Base-by-base conservation (phyloP, 2,888 invertebrate genomes). In the Thecophora atra region DNA sequence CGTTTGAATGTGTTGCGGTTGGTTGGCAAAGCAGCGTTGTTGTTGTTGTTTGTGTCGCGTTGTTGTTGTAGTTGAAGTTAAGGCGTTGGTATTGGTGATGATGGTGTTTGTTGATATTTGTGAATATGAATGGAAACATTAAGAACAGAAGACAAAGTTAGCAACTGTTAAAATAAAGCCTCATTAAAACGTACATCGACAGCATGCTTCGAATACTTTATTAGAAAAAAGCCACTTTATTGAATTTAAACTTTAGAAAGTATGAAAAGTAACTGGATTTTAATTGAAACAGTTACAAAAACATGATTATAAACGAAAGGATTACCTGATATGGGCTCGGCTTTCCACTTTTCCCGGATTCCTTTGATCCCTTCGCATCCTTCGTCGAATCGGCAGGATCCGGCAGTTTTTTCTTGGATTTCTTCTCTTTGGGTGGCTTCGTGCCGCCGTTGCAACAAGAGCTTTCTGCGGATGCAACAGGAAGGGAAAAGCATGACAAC, bases 401-500 rank as follows among this genome's bases (percentile, higher is more conserved):
- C 87, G 89, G 88, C 88, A 89, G 89, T 89, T 88, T 89, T 79
- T 90, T 91, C 86, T 92, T 92, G 76, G 91, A 90, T 83, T 92
- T 92, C 81, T 91, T 90, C 78, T 91, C 91, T 84, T 92, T 92
- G 78, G 89, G 89, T 72, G 88, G 90, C 72, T 92, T 91, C 67
- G 91, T 91, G 73, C 88, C 88, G 72, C 90, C 92, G 78, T 91
- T 91, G 88, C 95, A 95, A 88, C 95, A 95, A 76, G 93, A 90
- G 87, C 94, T 95, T 85, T 96, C 95, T 91, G 77, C 24, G 30
- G 19, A 37, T 2, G 58, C 1, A 47, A 2, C 47, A n/a, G 15
- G 8, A 47, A n/a, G 8, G 13, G 8, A 47, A 47, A 47, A 47
- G 4, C 5, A n/a, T 17, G 17, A 47, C 47, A 47, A 47, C 4